A percentile compares a stretch with the other conserved stretches of the same genome.
Evolutionary conservation across 2,888 invertebrate species (phyloP).

Genomic region (Aelia acuminata): DNA sequence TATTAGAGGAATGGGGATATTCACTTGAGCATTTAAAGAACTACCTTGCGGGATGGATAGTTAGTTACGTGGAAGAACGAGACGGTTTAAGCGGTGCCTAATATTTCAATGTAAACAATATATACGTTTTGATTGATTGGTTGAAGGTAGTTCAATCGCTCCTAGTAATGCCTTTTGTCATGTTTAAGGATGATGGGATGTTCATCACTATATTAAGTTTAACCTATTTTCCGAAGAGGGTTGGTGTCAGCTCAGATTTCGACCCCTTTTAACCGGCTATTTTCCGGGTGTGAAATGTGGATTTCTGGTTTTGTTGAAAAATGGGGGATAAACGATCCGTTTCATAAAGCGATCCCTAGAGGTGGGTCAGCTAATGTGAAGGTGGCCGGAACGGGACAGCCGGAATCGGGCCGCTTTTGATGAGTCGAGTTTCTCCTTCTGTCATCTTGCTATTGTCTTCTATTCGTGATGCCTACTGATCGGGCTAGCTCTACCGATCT

Average conservation of each 20-base stretch:
- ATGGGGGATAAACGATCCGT: slow-evolving; percentile 30
- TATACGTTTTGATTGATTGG: too few relatives aligned
- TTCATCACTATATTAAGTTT: not conserved
- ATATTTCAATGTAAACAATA: too few relatives aligned
- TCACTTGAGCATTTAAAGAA: not conserved
- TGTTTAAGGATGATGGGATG: not conserved
- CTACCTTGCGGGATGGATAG: not conserved
- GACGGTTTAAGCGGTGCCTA: too few relatives aligned
- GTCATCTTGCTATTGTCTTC: not conserved
- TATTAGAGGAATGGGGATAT: not conserved
- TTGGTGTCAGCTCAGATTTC: not conserved
- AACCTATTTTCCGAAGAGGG: not conserved
- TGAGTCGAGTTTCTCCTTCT: slow-evolving; percentile 3
- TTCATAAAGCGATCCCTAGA: slow-evolving; percentile 27
- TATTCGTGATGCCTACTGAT: not conserved
- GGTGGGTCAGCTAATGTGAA: slow-evolving; percentile 50
- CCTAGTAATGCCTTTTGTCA: not conserved
- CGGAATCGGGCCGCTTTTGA: slow-evolving; percentile 18
- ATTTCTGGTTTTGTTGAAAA: slow-evolving; percentile 40
- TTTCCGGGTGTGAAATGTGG: slow-evolving; percentile 45
- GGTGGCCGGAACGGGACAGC: not conserved
- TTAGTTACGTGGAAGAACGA: too few relatives aligned
- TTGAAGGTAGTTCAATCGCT: too few relatives aligned
- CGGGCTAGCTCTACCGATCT: not conserved
- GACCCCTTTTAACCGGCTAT: slow-evolving; percentile 21